Percentiles rank a stretch among this genome's conserved stretches.
Conservation (phyloP, 1,140 invertebrate species). For the Argopecten irradians region DNA sequence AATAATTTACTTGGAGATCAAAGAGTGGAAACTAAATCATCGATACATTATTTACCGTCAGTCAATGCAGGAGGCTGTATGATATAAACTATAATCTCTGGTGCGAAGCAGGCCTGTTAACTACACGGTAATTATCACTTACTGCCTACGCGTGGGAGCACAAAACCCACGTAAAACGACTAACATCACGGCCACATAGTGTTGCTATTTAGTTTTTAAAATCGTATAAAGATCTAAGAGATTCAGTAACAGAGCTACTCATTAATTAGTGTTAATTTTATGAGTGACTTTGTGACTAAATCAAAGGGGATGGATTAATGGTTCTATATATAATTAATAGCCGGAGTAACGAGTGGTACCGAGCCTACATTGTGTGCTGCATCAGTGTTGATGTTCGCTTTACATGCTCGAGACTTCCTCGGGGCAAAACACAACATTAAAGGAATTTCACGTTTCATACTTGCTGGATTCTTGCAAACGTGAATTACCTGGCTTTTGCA, state of each 20-base stretch:
- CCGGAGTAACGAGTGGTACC: neutral
- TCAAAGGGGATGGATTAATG: constrained; percentile 2
- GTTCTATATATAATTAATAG: constrained; percentile 19
- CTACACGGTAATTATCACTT: neutral
- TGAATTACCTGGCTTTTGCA: neutral
- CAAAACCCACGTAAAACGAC: neutral
- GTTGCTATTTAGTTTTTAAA: constrained; percentile 1
- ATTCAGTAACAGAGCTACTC: constrained; percentile 5
- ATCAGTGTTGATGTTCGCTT: neutral
- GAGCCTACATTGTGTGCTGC: neutral
- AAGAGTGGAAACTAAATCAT: neutral
- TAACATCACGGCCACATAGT: neutral
- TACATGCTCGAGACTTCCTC: constrained; percentile 8
- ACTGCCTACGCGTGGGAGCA: neutral
- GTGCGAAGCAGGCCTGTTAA: neutral
- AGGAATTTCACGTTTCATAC: neutral
- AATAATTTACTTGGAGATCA: neutral
- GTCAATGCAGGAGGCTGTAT: neutral
- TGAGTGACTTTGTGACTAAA: constrained; percentile 17
- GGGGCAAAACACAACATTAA: neutral
- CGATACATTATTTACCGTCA: neutral
- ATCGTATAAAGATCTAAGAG: neutral
- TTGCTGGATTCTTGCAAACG: neutral
- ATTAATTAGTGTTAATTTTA: constrained; percentile 24
- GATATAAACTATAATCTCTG: neutral